A percentile compares a stretch with the other conserved stretches of the same genome.
These are phyloP conservation scores for Euura saliciscinereae DNA, from an alignment of 1,140 invertebrate genomes.

Conservation along the genomic window DNA sequence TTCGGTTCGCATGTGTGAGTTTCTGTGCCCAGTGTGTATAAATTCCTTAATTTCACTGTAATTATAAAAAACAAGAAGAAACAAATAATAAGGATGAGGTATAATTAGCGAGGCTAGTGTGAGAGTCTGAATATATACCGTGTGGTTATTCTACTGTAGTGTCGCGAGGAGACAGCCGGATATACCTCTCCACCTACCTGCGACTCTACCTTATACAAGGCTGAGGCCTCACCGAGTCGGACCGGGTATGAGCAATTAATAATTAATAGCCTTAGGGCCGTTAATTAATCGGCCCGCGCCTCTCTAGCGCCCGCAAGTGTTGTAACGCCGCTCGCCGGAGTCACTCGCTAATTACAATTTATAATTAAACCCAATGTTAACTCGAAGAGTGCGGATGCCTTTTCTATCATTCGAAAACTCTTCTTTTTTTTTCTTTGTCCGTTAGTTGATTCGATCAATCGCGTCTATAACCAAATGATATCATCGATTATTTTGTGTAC, in stretches of 20 bases:
- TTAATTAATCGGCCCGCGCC: slow-evolving; percentile 55
- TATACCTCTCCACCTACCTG: slow-evolving; percentile 20
- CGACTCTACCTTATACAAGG: too few species aligned
- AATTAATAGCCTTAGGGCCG: slow-evolving; percentile 43
- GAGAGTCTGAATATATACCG: neutral
- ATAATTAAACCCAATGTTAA: slow-evolving; percentile 51
- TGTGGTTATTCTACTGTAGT: slow-evolving; percentile 28
- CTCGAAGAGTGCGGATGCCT: too few species aligned
- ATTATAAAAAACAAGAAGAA: neutral
- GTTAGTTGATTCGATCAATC: too few species aligned
- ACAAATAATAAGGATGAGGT: neutral
- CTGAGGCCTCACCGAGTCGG: neutral
- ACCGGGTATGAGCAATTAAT: slow-evolving; percentile 35
- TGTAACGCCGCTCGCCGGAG: slow-evolving; percentile 10
- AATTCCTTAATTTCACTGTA: neutral
- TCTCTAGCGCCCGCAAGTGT: slow-evolving; percentile 18
- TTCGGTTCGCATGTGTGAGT: too few species aligned
- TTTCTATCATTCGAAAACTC: too few species aligned
- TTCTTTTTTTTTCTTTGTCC: too few species aligned
- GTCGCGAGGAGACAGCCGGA: slow-evolving; percentile 43
- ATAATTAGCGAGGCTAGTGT: neutral
- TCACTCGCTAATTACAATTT: slow-evolving; percentile 55
- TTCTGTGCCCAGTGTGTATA: too few species aligned
- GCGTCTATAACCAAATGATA: too few species aligned
- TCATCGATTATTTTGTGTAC: too few species aligned